These are phyloP conservation scores for Lathamus discolor DNA, from an alignment of 2,113 vertebrate genomes.

Conservation along the genomic window DNA sequence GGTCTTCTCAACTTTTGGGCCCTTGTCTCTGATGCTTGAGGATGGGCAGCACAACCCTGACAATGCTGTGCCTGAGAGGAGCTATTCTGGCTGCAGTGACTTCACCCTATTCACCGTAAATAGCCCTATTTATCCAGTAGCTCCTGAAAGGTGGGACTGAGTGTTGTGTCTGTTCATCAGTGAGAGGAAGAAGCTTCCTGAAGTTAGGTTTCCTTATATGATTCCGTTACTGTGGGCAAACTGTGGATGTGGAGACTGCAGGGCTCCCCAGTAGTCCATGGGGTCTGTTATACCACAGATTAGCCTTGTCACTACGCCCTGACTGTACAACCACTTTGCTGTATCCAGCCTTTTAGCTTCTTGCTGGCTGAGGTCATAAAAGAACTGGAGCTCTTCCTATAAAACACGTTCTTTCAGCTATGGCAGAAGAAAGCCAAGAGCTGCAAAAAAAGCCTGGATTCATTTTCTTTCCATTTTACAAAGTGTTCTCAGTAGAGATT, in stretches of 20 bases:
- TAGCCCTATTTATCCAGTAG: background rate
- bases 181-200: background rate
- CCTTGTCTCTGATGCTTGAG: background rate
- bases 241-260: background rate
- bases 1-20: background rate
- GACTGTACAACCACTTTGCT: background rate
- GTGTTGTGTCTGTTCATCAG: background rate
- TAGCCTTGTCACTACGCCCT: background rate
- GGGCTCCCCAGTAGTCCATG: background rate
- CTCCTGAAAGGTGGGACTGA: background rate
- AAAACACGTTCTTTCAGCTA: background rate
- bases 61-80: background rate
- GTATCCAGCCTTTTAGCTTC: background rate
- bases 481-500: constrained; percentile 18
- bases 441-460: background rate
- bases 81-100: background rate
- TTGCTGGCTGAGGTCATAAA: background rate
- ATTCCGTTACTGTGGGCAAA: background rate
- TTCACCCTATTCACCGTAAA: background rate
- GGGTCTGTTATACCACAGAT: background rate
- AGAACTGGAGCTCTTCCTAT: background rate
- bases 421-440: background rate
- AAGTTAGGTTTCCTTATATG: background rate
- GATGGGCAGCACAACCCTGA: background rate
- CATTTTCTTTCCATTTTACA: background rate